phyloP scores from a whole-genome alignment of 1,140 invertebrate species.

The Chionoecetes opilio region DNA sequence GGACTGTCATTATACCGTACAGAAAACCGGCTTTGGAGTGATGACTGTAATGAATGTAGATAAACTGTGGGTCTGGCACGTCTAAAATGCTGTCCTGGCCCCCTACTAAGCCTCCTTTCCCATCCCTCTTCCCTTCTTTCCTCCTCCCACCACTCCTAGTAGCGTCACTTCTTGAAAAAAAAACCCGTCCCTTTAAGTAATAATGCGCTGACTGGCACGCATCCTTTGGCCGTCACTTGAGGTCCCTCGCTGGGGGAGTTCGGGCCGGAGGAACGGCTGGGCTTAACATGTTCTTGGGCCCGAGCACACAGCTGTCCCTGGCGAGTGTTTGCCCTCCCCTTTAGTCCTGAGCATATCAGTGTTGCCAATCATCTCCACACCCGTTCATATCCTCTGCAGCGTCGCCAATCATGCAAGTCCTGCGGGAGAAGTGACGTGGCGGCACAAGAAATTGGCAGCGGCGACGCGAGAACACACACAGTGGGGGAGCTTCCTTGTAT shows the following conservation, averaged over 20 bases:
- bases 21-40: too few species aligned
- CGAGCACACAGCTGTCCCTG: slow-evolving; percentile 50
- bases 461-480: not conserved
- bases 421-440: not conserved
- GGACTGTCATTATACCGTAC: too few species aligned
- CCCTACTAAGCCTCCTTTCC: not conserved
- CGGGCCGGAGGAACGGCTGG: not conserved
- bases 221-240: not conserved
- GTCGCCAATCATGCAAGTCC: slow-evolving; percentile 58
- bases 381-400: slow-evolving; percentile 6
- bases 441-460: not conserved
- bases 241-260: not conserved
- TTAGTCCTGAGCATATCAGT: slow-evolving; percentile 62
- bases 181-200: not conserved
- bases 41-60: too few species aligned
- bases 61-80: too few species aligned
- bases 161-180: not conserved
- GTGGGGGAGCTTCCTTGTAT: not conserved
- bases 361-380: slow-evolving; percentile 48
- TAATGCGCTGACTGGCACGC: not conserved
- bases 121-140: not conserved
- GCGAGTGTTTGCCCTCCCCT: slow-evolving; percentile 40
- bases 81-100: not conserved
- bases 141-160: not conserved
- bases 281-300: slow-evolving; percentile 41